phyloP scores from a whole-genome alignment of 92 coral and sea anemone genomes.

The Epizoanthus ramosus region DNA sequence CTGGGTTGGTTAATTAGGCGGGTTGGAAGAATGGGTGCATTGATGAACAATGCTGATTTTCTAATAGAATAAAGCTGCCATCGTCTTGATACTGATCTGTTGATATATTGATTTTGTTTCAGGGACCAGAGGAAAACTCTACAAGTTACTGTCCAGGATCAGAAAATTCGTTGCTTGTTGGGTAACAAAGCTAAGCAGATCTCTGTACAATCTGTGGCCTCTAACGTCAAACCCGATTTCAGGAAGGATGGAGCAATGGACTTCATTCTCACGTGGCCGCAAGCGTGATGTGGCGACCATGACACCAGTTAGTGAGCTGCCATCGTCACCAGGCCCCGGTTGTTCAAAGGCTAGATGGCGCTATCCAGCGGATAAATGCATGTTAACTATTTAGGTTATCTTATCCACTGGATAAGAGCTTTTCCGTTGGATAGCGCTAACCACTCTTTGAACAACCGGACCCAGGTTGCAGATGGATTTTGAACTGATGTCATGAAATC shows the following conservation, averaged over 20 bases:
- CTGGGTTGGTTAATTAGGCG: too few species aligned
- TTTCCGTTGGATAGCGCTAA: too few species aligned
- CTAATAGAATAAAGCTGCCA: too few species aligned
- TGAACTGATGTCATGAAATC: neutral
- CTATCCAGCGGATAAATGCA: too few species aligned
- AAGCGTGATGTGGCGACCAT: slow-evolving; percentile 21
- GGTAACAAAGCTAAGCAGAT: slow-evolving; percentile 73
- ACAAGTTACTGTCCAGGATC: slow-evolving; percentile 68
- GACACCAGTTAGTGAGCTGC: neutral
- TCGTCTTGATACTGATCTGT: neutral
- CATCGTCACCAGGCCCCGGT: neutral
- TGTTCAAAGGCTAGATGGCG: too few species aligned
- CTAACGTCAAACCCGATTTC: slow-evolving; percentile 62
- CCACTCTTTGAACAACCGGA: too few species aligned
- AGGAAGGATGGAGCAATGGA: slow-evolving; percentile 78
- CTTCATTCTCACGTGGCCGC: slow-evolving; percentile 70
- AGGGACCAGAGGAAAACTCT: slow-evolving; percentile 66
- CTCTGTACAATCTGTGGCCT: slow-evolving; percentile 58
- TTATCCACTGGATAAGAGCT: too few species aligned
- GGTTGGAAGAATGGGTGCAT: neutral
- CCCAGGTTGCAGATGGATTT: neutral
- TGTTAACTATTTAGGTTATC: too few species aligned
- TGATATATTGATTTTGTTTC: neutral
- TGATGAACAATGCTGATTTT: neutral
- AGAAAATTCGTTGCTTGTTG: slow-evolving; percentile 68